Percentiles rank a stretch among this genome's conserved stretches.
phyloP scores from a whole-genome alignment of 92 coral and sea anemone genomes.

The Siderastrea siderea region DNA sequence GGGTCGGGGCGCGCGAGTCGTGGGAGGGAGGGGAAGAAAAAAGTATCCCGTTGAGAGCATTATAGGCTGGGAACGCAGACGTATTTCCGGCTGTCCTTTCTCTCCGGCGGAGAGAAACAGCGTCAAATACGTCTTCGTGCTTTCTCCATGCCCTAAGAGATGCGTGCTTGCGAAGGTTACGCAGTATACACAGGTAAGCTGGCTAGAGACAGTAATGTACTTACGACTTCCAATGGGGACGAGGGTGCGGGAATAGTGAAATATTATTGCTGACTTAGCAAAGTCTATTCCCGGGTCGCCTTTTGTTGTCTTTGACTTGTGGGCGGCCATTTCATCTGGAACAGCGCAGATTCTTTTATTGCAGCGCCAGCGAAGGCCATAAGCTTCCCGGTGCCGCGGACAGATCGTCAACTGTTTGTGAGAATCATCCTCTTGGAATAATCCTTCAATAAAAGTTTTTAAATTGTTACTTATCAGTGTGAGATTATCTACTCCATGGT shows the following conservation, averaged over 20 bases:
- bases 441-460: constrained; percentile 11
- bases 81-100: no score
- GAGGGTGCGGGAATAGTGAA: constrained; percentile 27
- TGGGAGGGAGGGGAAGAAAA: no score
- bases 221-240: constrained; percentile 60
- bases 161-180: no score
- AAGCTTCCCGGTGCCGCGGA: constrained; percentile 40
- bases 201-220: background rate
- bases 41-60: no score
- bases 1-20: no score
- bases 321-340: constrained; percentile 38
- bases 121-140: background rate
- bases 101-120: no score
- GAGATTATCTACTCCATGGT: background rate
- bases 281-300: constrained; percentile 56
- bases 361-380: constrained; percentile 53
- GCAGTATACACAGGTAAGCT: no score
- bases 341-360: constrained; percentile 25
- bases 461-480: background rate
- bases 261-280: constrained; percentile 29
- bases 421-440: constrained; percentile 30
- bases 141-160: no score
- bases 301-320: constrained; percentile 31
- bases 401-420: constrained; percentile 21
- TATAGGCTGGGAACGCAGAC: no score